These are phyloP conservation scores for Phrynosoma platyrhinos DNA, from an alignment of 2,113 vertebrate species.

Conservation along the genomic window DNA sequence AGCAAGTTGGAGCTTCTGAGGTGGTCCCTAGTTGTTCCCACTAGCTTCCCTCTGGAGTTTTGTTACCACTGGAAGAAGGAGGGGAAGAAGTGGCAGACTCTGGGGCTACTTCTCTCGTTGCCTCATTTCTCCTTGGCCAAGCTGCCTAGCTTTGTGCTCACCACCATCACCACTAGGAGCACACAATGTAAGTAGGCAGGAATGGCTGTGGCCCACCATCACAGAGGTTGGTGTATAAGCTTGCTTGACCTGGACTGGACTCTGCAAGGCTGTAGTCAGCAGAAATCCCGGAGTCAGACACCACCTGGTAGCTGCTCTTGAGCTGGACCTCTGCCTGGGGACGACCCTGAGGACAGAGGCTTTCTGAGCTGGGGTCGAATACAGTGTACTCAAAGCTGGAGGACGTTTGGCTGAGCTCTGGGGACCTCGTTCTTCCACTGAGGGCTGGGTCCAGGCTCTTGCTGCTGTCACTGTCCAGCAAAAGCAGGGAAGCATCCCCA, in stretches of 20 bases:
- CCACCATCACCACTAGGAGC: conserved; percentile 49
- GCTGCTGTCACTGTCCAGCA: not conserved
- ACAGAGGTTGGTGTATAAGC: conserved; percentile 79
- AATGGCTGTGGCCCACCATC: conserved; percentile 71
- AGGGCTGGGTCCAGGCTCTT: not conserved
- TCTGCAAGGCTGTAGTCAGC: conserved; percentile 82
- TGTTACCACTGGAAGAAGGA: not conserved
- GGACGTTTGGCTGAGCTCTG: conserved; percentile 66
- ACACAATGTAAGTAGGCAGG: conserved; percentile 47
- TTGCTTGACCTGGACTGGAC: conserved; percentile 58
- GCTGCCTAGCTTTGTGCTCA: not conserved
- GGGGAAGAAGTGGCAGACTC: too few relatives aligned
- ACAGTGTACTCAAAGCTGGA: conserved; percentile 83
- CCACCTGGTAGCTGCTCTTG: conserved; percentile 82
- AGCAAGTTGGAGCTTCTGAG: too few relatives aligned
- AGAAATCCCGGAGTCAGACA: conserved; percentile 85
- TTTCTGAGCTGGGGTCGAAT: conserved; percentile 63
- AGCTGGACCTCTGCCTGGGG: conserved; percentile 67
- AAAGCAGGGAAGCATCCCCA: not conserved
- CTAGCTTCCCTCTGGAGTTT: not conserved
- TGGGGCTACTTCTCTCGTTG: not conserved
- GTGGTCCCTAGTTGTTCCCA: too few relatives aligned
- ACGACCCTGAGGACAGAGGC: conserved; percentile 59
- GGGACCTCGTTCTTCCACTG: not conserved
- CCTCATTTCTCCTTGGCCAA: not conserved